These are phyloP conservation scores for Stictonetta naevosa DNA, from an alignment of 2,113 vertebrate genomes.

Conservation along the genomic window DNA sequence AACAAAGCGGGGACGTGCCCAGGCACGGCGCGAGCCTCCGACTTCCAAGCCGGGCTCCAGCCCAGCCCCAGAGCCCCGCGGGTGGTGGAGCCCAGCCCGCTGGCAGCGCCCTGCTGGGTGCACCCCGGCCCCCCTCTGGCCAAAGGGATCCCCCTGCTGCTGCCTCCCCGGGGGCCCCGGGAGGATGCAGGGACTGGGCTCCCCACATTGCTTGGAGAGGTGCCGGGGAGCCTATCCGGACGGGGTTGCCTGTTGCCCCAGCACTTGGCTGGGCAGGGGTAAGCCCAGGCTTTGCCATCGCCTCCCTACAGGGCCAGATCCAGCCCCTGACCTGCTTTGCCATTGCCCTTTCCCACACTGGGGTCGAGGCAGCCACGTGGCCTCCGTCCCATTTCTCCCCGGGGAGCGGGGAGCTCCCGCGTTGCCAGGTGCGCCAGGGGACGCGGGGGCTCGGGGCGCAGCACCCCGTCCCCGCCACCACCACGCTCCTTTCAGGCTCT, in stretches of 20 bases:
- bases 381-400: background rate
- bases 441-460: fast-evolving
- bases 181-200: background rate
- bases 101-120: fast-evolving
- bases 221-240: background rate
- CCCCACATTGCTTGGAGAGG: background rate
- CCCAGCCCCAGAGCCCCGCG: background rate
- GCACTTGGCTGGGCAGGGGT: background rate
- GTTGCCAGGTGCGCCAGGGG: too few relatives aligned
- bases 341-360: background rate
- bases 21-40: background rate
- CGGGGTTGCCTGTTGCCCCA: background rate
- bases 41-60: background rate
- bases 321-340: conserved; percentile 24
- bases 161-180: background rate
- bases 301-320: background rate
- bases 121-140: background rate
- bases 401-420: background rate
- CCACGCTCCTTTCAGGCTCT: background rate
- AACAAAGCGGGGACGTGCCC: conserved; percentile 49
- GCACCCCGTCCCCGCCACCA: background rate
- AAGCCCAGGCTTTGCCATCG: conserved; percentile 7
- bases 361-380: background rate
- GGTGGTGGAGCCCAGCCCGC: background rate
- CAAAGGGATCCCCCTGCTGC: conserved; percentile 23